Evolutionary conservation across 2,888 invertebrate genomes (phyloP), one percentile per base, ranked within the genome.

Genomic region (Cantharis lateralis): DNA sequence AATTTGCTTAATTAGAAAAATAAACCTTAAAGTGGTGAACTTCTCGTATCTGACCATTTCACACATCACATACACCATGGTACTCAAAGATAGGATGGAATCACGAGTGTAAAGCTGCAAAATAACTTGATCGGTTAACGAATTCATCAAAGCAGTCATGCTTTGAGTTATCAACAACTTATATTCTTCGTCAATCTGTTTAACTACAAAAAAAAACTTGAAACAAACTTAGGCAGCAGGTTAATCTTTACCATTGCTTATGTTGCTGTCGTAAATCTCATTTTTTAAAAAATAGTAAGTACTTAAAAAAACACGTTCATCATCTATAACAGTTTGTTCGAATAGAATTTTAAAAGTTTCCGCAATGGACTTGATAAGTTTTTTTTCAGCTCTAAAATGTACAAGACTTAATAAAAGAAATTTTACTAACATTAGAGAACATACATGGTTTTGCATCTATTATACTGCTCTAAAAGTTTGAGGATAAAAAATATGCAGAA

Each of bases 11-110:
- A 76, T 10, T 16, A n/a, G 48, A n/a, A 13, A 18, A 13, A 18
- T 82, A 85, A 87, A 94, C 93, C 93, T 92, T 13, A 95, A 87
- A 66, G 90, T 86, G 61, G 90, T 89, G 62, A 92, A 90, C 84
- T 91, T 93, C 85, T 95, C 95, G 48, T 88, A 86, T 84, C 92
- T 92, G 10, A 93, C 92, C 15, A 95, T 87, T 81, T 93, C 91
- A 1, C 93, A 88, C 15, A 92, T 90, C 0, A 93, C 89, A 82
- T 92, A 92, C 68, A 95, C 89, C 70, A 93, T 91, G 84, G 93
- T 92, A 3, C 93, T 93, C 68, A 95, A 83, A 81, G 92, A 88
- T 0, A 91, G 89, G 2, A 91, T 89, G 78, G 92, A 89, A 71
- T 90, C 88, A 77, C 91, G 89, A 18, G 88, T 86, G 81, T 93